Evolutionary conservation across 2,113 vertebrate genomes (phyloP), one percentile per base, ranked within the genome.

Genomic region (Agapornis roseicollis): DNA sequence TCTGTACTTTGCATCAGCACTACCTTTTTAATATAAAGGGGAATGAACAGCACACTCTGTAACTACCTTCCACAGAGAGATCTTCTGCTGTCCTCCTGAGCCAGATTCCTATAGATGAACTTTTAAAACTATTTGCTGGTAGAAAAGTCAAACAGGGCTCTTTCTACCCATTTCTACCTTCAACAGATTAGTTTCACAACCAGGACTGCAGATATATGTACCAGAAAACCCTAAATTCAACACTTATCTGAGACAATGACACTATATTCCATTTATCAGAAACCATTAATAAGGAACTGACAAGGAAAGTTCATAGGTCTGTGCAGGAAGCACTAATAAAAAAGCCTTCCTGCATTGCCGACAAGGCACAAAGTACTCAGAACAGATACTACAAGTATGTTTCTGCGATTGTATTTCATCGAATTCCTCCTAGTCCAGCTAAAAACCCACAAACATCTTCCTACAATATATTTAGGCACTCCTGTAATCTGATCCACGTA

Each of bases 361-460:
- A 91, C 73, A 79, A 82, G 73, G 78, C 87, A 87, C 17, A 64
- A 81, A 88, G 53, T 52, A 50, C 49, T 84, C 18, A 11, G 17
- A 27, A 74, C 37, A 78, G 68, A 92, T 64, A 83, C 17, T 60
- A 22, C 35, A 72, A 71, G 24, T 42, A 85, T 10, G 24, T 39
- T 44, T 76, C 39, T 50, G 29, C 2, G 5, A 71, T 27, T 66
- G 6, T 22, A 63, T 79, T 91, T 87, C 60, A 42, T n/a, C 4
- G 1, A n/a, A 60, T 64, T 88, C 53, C 56, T 95, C 37, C 63
- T 9, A 88, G 63, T 33, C 27, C 84, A 66, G 68, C 63, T 83
- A 80, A 70, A 96, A 96, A 42, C 55, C 85, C 93, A 95, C 85
- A 91, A 56, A 91, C 13, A 4, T 85, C 91, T 77, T 80, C 89